Conservation (phyloP, 1,140 invertebrate species). For the Leptestheria dahalacensis region DNA sequence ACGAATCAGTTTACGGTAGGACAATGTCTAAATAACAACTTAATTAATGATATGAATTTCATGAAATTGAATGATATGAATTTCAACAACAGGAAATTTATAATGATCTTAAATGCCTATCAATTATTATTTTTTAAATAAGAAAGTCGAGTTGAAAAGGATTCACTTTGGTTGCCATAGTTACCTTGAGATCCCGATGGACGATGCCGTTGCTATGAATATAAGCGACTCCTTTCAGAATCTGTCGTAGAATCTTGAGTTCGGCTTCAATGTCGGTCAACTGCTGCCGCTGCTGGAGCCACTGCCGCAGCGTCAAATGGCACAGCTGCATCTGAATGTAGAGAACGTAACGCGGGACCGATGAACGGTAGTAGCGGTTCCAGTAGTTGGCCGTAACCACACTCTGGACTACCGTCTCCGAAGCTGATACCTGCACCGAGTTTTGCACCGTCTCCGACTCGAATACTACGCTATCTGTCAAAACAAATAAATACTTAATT, state of each 20-base stretch:
- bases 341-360: conserved; percentile 43
- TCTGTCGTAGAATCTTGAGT: conserved; percentile 47
- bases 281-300: conserved; percentile 41
- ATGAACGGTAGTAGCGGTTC: conserved; percentile 7
- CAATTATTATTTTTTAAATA: too few species aligned
- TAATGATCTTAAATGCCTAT: too few species aligned
- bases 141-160: not conserved
- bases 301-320: conserved; percentile 50
- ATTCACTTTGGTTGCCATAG: conserved; percentile 12
- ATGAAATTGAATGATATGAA: too few species aligned
- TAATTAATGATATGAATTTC: too few species aligned
- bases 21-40: too few species aligned
- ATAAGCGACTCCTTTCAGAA: conserved; percentile 53
- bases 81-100: too few species aligned
- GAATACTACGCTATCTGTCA: conserved; percentile 12
- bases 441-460: not conserved
- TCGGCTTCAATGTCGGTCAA: conserved; percentile 27
- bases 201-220: conserved; percentile 59
- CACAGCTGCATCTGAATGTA: conserved; percentile 73
- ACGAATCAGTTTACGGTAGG: too few species aligned
- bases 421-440: conserved; percentile 7
- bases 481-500: too few species aligned
- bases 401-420: conserved; percentile 1
- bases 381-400: not conserved
- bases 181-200: conserved; percentile 62